phyloP scores from a whole-genome alignment of 2,888 invertebrate species.

The Uropetala carovei region DNA sequence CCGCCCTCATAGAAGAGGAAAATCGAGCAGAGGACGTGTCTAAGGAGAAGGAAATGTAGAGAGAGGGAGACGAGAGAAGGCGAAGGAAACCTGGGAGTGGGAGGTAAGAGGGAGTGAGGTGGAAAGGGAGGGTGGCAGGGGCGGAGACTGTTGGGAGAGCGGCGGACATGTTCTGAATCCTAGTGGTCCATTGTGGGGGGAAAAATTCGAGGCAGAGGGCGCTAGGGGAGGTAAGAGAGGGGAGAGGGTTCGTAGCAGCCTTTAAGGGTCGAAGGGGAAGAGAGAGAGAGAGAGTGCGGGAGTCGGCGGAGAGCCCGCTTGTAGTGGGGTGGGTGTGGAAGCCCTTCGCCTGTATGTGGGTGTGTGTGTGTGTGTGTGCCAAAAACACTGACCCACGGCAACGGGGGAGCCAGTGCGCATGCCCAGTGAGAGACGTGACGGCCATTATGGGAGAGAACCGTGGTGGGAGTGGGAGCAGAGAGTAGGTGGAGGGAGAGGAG shows the following conservation, averaged over 20 bases:
- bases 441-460: conserved; percentile 61
- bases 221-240: conserved; percentile 17
- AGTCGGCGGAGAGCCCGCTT: not conserved
- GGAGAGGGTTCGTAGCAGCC: not conserved
- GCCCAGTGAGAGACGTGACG: conserved; percentile 61
- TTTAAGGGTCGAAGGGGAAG: not conserved
- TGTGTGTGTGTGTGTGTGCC: conserved; percentile 46
- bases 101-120: not conserved
- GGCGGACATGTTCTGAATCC: conserved; percentile 64
- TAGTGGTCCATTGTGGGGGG: conserved; percentile 64
- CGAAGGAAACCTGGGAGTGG: not conserved
- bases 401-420: conserved; percentile 63
- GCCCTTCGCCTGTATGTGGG: not conserved
- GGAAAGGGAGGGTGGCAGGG: conserved; percentile 45
- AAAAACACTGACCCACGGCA: conserved; percentile 64
- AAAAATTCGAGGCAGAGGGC: conserved; percentile 64
- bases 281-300: not conserved
- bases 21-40: conserved; percentile 41
- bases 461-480: not conserved
- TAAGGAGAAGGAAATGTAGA: conserved; percentile 25
- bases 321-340: not conserved
- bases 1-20: conserved; percentile 32
- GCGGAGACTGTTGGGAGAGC: conserved; percentile 63
- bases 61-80: not conserved
- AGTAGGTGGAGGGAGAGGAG: not conserved